A percentile compares a stretch with the other conserved stretches of the same genome.
Conservation (phyloP, 2,113 vertebrate genomes). For the Myotis yumanensis region DNA sequence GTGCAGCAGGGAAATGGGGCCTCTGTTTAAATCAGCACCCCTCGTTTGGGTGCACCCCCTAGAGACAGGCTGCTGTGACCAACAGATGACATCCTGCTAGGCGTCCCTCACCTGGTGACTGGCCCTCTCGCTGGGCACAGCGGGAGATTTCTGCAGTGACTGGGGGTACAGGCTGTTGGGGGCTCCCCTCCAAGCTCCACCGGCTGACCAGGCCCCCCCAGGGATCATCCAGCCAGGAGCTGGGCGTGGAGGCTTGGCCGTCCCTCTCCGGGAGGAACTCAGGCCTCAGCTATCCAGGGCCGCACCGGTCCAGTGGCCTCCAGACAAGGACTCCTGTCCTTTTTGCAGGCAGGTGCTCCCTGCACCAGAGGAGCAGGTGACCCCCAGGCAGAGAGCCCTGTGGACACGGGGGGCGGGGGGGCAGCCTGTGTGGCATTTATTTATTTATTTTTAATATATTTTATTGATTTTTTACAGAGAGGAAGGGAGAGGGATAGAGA, state of each 20-base stretch:
- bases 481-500: too few relatives aligned
- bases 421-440: not conserved
- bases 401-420: too few relatives aligned
- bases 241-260: not conserved
- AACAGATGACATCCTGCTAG: not conserved
- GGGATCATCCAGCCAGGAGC: not conserved
- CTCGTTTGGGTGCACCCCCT: rapidly evolving
- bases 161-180: rapidly evolving
- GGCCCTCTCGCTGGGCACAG: not conserved
- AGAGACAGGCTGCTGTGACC: not conserved
- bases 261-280: too few relatives aligned
- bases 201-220: rapidly evolving
- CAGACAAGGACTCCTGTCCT: not conserved
- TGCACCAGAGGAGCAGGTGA: not conserved
- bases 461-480: too few relatives aligned
- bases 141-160: not conserved
- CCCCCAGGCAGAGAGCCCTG: not conserved
- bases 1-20: not conserved
- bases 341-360: not conserved
- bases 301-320: rapidly evolving
- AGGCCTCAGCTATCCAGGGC: rapidly evolving
- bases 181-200: not conserved
- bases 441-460: too few relatives aligned
- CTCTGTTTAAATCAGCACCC: not conserved
- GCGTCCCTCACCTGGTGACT: not conserved